Evolutionary conservation across 2,888 invertebrate genomes (phyloP), one percentile per base, ranked within the genome.

Genomic region (Diaprepes abbreviatus): DNA sequence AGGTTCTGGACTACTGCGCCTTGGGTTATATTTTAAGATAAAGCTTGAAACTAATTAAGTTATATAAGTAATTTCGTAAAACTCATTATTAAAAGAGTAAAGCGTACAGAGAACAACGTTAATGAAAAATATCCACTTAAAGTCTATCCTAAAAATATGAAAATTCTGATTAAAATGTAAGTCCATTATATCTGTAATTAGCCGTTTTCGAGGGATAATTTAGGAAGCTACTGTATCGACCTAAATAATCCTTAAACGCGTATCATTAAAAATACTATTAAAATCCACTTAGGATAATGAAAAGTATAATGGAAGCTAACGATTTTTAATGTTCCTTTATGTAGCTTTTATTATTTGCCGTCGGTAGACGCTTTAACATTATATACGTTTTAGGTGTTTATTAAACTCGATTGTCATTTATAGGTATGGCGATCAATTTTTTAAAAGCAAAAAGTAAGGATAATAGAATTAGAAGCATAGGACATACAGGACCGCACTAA

Each of bases 251-350:
- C 12, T 31, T 59, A 43, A 43, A 45, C 45, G 17, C 45, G 28
- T 28, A 14, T 59, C 59, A 19, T 59, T 45, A 59, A 58, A 59
- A 59, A 59, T 59, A 33, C 45, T 59, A 59, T 59, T 59, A 59
- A 59, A 59, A 43, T 59, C 59, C 59, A 59, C 43, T 59, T 33
- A 43, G n/a, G 1, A 31, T 59, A 33, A 59, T 59, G 59, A 31
- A 9, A 33, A 21, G 5, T 36, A 14, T 24, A 35, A 38, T 57
- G 40, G 24, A 21, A 59, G 3, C 28, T 31, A 28, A 57, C 24
- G 16, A 57, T 14, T 45, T 38, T 57, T 40, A 9, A 38, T 38
- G 12, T 14, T 38, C 35, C 1, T n/a, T 14, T 24, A 24, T 24
- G 24, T 24, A 24, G 24, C 24, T 24, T 24, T 5, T 5, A 4